Percentiles rank a stretch among this genome's conserved stretches.
Evolutionary conservation across 2,113 vertebrate species (phyloP).

Genomic region (Romanogobio albipinnatus): DNA sequence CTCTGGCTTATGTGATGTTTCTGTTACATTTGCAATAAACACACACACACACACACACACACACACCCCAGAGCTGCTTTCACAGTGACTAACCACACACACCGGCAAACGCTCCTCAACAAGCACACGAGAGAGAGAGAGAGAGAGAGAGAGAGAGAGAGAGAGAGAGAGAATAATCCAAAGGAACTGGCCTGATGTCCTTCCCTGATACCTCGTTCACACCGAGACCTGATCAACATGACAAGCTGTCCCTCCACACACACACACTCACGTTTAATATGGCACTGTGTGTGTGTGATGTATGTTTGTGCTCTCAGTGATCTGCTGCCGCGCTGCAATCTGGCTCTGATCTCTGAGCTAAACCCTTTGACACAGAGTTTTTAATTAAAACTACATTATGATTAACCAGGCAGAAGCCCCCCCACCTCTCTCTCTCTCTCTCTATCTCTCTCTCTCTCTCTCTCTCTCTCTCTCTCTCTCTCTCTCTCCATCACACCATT

Average conservation of each 20-base stretch:
- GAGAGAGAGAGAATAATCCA: constrained; percentile 59
- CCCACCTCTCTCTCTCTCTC: neutral
- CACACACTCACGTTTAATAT: constrained; percentile 27
- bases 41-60: constrained; percentile 12
- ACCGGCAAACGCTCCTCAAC: constrained; percentile 1
- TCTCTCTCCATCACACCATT: neutral
- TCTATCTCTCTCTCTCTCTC: neutral
- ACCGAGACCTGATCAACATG: constrained; percentile 99
- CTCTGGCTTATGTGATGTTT: neutral
- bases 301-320: constrained; percentile 7
- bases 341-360: constrained; percentile 70
- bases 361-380: constrained; percentile 99
- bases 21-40: neutral
- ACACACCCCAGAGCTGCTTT: constrained; percentile 39
- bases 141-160: constrained; percentile 67
- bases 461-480: neutral
- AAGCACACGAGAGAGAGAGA: constrained; percentile 57
- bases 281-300: constrained; percentile 29
- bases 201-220: constrained; percentile 43
- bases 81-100: constrained; percentile 31
- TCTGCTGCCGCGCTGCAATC: constrained; percentile 24
- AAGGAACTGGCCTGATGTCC: constrained; percentile 21
- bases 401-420: constrained; percentile 92
- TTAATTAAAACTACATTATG: constrained; percentile 99
- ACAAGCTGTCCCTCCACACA: constrained; percentile 90